These are phyloP conservation scores for Circaetus cinerascens DNA, from an alignment of 2,113 vertebrate species.

Conservation along the genomic window DNA sequence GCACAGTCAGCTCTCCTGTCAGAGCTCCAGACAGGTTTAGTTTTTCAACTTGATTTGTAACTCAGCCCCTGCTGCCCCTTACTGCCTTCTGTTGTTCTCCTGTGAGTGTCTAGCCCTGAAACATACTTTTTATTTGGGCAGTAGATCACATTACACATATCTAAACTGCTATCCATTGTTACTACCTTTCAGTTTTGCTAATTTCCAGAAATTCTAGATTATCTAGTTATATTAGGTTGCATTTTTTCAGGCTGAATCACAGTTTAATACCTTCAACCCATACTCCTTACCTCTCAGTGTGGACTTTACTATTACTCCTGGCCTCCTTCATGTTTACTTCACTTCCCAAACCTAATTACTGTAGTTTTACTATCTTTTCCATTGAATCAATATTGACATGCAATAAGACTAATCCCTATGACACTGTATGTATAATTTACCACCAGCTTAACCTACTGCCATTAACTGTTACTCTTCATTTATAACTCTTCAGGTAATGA, in stretches of 20 bases:
- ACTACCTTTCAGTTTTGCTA: neutral
- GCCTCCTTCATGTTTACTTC: neutral
- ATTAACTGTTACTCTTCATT: neutral
- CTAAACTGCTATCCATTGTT: neutral
- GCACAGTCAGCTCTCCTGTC: neutral
- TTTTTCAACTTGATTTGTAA: neutral
- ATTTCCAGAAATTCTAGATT: neutral
- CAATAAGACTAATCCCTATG: neutral
- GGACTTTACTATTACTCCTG: neutral
- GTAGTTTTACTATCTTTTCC: neutral
- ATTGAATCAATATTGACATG: conserved; percentile 1
- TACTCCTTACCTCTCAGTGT: neutral
- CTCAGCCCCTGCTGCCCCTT: neutral
- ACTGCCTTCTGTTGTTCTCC: neutral
- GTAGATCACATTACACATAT: neutral
- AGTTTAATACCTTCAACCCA: neutral
- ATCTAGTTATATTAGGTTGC: neutral
- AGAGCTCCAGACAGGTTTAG: neutral
- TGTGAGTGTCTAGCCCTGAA: neutral
- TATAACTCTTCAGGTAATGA: neutral
- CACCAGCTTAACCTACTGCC: neutral
- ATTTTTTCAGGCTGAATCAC: conserved; percentile 46
- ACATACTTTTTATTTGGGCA: neutral
- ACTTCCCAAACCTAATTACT: neutral
- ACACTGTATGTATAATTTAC: neutral